These are phyloP conservation scores for Caligus rogercresseyi DNA, from an alignment of 1,140 invertebrate species.

Conservation along the genomic window DNA sequence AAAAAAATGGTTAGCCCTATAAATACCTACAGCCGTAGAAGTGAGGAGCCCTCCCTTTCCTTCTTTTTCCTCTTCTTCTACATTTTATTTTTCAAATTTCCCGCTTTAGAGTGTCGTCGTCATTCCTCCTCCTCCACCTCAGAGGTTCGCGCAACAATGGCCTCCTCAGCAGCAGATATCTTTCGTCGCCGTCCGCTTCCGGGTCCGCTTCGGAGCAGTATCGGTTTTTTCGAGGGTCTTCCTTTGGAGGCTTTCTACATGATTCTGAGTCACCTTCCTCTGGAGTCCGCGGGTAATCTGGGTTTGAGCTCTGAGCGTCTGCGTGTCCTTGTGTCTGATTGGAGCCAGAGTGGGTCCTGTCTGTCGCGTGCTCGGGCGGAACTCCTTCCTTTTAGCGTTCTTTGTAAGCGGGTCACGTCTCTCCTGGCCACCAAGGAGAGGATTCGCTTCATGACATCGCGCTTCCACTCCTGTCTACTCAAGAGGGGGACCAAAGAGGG, in stretches of 20 bases:
- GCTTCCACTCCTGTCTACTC: background rate
- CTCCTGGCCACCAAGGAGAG: background rate
- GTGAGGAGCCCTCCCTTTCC: too few relatives aligned
- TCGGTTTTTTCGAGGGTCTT: background rate
- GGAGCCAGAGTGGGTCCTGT: background rate
- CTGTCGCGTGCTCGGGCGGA: background rate
- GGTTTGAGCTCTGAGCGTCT: background rate
- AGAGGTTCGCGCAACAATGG: too few relatives aligned
- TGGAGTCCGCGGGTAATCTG: background rate
- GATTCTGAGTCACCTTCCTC: background rate
- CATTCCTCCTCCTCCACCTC: too few relatives aligned
- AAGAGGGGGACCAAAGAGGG: too few relatives aligned
- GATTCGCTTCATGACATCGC: background rate
- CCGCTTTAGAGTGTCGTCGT: too few relatives aligned
- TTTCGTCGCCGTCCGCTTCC: background rate
- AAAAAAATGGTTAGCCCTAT: too few relatives aligned
- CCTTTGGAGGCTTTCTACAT: background rate
- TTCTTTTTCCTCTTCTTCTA: too few relatives aligned
- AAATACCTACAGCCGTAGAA: too few relatives aligned
- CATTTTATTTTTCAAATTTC: too few relatives aligned
- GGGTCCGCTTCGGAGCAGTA: background rate
- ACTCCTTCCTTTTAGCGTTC: background rate
- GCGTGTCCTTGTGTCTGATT: background rate
- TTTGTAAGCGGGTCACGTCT: background rate
- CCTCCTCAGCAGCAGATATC: background rate